These are phyloP conservation scores for Eucidaris tribuloides DNA, from an alignment of 35 echinoderm and acorn worm genomes.

Conservation along the genomic window DNA sequence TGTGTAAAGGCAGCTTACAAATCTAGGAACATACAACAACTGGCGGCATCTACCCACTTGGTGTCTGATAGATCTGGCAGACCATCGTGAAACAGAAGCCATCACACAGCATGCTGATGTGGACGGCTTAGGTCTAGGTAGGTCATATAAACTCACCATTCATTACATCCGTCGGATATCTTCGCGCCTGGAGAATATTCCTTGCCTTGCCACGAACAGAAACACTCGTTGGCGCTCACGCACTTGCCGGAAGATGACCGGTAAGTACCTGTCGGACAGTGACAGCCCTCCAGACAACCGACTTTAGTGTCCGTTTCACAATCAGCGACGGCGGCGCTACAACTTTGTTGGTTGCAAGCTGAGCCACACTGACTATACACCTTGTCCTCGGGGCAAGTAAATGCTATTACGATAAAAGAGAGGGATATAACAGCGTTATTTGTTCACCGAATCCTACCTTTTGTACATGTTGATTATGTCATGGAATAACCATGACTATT, in stretches of 20 bases:
- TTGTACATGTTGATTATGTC: too few species aligned
- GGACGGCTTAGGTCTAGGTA: too few species aligned
- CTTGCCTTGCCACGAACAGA: constrained; percentile 43
- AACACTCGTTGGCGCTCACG: constrained; percentile 34
- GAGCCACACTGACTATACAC: constrained; percentile 48
- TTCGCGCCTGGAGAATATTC: constrained; percentile 31
- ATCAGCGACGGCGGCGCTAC: constrained; percentile 12
- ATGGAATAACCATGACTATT: too few species aligned
- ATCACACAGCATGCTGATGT: too few species aligned
- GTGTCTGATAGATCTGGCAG: too few species aligned
- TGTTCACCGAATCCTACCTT: too few species aligned
- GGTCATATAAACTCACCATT: constrained; percentile 73
- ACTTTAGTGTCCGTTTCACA: constrained; percentile 42
- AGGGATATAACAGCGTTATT: too few species aligned
- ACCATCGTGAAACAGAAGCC: too few species aligned
- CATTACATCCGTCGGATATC: constrained; percentile 52
- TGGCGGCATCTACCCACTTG: too few species aligned
- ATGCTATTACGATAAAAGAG: constrained; percentile 18
- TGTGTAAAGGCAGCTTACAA: too few species aligned
- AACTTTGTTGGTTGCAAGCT: constrained; percentile 43
- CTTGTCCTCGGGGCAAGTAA: constrained; percentile 42
- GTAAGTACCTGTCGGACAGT: constrained; percentile 29
- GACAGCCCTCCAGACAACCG: constrained; percentile 71
- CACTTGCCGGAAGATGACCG: constrained; percentile 39
- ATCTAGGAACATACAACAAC: too few species aligned